These are phyloP conservation scores for Oophaga pumilio DNA, from an alignment of 2,113 vertebrate species.

Conservation along the genomic window DNA sequence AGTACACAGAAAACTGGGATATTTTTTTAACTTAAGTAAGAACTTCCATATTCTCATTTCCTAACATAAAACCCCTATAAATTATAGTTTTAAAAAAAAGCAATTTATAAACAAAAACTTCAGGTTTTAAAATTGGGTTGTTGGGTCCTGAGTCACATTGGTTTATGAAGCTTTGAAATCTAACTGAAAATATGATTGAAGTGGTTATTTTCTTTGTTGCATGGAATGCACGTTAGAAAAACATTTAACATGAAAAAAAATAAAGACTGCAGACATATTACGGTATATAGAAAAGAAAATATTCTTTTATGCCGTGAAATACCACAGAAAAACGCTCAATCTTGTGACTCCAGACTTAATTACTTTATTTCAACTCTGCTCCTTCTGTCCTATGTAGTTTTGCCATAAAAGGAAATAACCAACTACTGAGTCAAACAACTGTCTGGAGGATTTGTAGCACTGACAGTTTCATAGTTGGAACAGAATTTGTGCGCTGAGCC, in stretches of 20 bases:
- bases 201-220: neutral
- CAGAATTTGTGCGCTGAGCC: conserved; percentile 6
- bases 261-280: neutral
- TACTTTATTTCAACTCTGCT: conserved; percentile 13
- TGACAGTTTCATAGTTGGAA: conserved; percentile 40
- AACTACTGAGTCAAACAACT: conserved; percentile 42
- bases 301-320: neutral
- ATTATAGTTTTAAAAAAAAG: neutral
- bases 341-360: conserved; percentile 35
- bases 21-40: neutral
- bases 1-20: neutral
- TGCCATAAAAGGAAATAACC: conserved; percentile 46
- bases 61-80: neutral
- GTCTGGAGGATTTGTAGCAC: conserved; percentile 25
- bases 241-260: neutral
- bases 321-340: conserved; percentile 11
- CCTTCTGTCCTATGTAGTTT: conserved; percentile 35
- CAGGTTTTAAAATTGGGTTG: neutral
- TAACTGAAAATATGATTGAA: neutral
- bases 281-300: conserved; percentile 5
- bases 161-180: neutral
- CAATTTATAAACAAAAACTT: neutral
- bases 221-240: neutral
- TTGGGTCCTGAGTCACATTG: neutral
- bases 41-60: neutral